Evolutionary conservation across 1,140 invertebrate species (phyloP), one percentile per base, ranked within the genome.

Genomic region (Calephelis nemesis): DNA sequence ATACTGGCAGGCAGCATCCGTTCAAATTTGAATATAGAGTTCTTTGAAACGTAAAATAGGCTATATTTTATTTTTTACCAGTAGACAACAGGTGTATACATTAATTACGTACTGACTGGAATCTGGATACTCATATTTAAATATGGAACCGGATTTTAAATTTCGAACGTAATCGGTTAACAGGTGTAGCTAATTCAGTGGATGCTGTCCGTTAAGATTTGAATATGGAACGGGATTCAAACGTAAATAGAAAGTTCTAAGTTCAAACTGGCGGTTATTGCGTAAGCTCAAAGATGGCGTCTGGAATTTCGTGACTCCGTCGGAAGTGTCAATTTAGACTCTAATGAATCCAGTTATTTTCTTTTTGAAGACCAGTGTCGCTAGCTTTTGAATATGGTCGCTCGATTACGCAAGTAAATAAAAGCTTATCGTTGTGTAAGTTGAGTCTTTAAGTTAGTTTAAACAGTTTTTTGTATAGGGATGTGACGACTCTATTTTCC

Each of bases 181-280:
- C 42, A 45, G 42, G 42, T 45, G 42, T 45, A 54, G 30, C 19
- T 58, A 30, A 58, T 58, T 19, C 54, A 54, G 15, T 19, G 15
- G 63, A 64, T 50, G 19, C 49, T 42, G 49, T 42, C 64, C 49
- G 63, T 65, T 65, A 45, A 52, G 50, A 65, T 65, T 65, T 52
- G 42, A 65, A 65, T 65, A 54, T 65, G 4, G 45, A 54, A 65
- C 50, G 49, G 64, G 64, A 52, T 52, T 49, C 49, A 54, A 54
- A 54, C 52, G 65, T 62, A 67, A 60, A 67, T 67, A 67, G 65
- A 67, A 67, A 67, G 65, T 67, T 67, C 63, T 52, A 54, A 66
- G 64, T 66, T 66, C 50, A 66, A 66, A 66, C 8, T 66, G 64
- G 52, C 64, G 64, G 64, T 66, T 66, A 66, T 66, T 66, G 52